phyloP scores from a whole-genome alignment of 2,113 vertebrate species.

The Cynopterus brachyotis region DNA sequence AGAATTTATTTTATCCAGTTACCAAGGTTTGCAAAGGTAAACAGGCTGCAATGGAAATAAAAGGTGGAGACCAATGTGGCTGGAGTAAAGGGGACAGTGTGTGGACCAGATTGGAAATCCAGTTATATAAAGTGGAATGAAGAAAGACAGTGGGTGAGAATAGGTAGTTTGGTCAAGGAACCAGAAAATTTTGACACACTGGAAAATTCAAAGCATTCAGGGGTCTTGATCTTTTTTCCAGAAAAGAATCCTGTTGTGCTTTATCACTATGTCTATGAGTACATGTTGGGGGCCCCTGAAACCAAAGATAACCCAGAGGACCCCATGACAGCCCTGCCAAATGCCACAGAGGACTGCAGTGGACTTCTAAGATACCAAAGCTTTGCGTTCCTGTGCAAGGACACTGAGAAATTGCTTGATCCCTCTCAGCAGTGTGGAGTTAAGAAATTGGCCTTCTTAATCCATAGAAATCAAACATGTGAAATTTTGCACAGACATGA shows the following conservation, averaged over 20 bases:
- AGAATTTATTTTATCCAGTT: constrained; percentile 71
- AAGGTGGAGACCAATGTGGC: not conserved
- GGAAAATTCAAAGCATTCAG: not conserved
- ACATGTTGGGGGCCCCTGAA: not conserved
- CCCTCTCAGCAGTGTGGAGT: not conserved
- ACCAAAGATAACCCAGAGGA: not conserved
- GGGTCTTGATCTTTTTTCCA: not conserved
- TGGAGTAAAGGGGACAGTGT: not conserved
- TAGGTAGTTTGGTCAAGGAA: not conserved
- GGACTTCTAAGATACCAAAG: not conserved
- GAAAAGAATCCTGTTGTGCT: not conserved
- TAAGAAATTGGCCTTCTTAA: not conserved
- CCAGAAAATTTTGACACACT: not conserved
- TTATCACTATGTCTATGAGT: not conserved
- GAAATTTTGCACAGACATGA: not conserved
- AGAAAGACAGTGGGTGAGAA: not conserved
- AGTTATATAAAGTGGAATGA: not conserved
- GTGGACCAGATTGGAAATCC: not conserved
- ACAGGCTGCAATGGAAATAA: constrained; percentile 31
- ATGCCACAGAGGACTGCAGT: not conserved
- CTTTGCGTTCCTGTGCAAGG: not conserved
- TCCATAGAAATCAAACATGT: not conserved
- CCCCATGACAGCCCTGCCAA: not conserved
- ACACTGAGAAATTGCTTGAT: not conserved
- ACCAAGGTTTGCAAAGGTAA: constrained; percentile 49